A percentile compares a stretch with the other conserved stretches of the same genome.
phyloP scores from a whole-genome alignment of 1,140 invertebrate species.

The Telenomus remus region DNA sequence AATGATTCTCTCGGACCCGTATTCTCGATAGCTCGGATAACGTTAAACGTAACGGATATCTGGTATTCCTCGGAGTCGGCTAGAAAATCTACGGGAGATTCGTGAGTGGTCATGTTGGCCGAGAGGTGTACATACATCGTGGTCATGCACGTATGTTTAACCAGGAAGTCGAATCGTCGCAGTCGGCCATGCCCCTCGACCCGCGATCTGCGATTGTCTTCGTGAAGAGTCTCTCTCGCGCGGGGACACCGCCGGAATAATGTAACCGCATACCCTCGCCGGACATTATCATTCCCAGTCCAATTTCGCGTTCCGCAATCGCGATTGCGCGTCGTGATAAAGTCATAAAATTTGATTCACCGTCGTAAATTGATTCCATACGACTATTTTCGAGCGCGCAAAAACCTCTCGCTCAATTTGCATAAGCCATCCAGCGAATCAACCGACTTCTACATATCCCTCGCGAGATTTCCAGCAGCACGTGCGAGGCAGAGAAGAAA shows the following conservation, averaged over 20 bases:
- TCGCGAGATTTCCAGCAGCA: too few species aligned
- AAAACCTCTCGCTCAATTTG: slow-evolving; percentile 3
- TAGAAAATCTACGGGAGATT: slow-evolving; percentile 51
- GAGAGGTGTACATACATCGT: slow-evolving; percentile 51
- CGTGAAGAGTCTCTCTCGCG: slow-evolving; percentile 43
- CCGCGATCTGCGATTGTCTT: slow-evolving; percentile 58
- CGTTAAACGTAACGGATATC: slow-evolving; percentile 64
- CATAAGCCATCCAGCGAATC: neutral
- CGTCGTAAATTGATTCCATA: slow-evolving; percentile 34
- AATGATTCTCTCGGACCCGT: slow-evolving; percentile 31
- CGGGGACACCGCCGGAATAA: slow-evolving; percentile 45
- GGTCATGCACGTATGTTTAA: slow-evolving; percentile 59
- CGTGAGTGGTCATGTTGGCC: slow-evolving; percentile 54
- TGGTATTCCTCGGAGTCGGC: slow-evolving; percentile 55
- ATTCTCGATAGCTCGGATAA: slow-evolving; percentile 59
- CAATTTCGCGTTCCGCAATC: slow-evolving; percentile 32
- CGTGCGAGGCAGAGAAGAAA: too few species aligned
- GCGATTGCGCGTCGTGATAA: slow-evolving; percentile 38
- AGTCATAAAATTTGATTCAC: slow-evolving; percentile 43
- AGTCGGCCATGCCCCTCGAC: slow-evolving; percentile 42
- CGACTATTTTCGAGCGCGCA: neutral
- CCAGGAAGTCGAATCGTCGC: slow-evolving; percentile 58
- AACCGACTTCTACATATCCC: neutral
- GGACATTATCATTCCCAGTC: slow-evolving; percentile 51
- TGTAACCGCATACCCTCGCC: slow-evolving; percentile 30